Evolutionary conservation across 2,113 vertebrate genomes (phyloP).

Genomic region (Calonectris borealis): DNA sequence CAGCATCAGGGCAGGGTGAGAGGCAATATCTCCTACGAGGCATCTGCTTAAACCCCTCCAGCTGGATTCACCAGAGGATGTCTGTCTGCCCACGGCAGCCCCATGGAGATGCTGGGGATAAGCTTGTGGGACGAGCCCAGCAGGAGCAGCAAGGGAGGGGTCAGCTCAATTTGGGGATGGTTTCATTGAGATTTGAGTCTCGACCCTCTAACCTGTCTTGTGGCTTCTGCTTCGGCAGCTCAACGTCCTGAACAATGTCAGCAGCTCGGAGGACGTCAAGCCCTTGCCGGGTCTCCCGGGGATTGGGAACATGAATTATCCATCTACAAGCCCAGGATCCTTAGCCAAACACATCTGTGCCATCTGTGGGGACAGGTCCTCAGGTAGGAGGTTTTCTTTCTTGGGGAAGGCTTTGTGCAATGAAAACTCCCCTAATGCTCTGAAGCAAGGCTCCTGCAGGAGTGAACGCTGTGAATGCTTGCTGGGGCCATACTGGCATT

Average conservation of each 20-base stretch:
- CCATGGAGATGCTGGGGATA: neutral
- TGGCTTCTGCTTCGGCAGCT: constrained; percentile 73
- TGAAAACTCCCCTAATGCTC: neutral
- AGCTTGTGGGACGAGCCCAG: neutral
- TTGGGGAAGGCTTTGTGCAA: neutral
- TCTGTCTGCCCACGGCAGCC: neutral
- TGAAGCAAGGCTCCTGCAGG: neutral
- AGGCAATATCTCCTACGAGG: neutral
- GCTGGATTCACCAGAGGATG: neutral
- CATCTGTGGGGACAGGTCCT: constrained; percentile 96
- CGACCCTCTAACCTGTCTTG: neutral
- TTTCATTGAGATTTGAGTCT: neutral
- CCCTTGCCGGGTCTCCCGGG: constrained; percentile 85
- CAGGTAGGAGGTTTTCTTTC: constrained; percentile 77
- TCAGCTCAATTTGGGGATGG: neutral
- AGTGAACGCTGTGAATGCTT: fast-evolving
- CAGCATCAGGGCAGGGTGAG: neutral
- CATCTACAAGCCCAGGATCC: constrained; percentile 86
- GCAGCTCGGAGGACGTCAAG: constrained; percentile 90
- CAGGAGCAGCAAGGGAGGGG: neutral
- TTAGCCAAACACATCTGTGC: constrained; percentile 96
- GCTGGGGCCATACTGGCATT: neutral
- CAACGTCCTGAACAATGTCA: constrained; percentile 85
- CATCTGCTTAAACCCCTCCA: neutral
- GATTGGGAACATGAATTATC: constrained; percentile 85